phyloP scores from a whole-genome alignment of 2,113 vertebrate genomes.

The Turnix velox region DNA sequence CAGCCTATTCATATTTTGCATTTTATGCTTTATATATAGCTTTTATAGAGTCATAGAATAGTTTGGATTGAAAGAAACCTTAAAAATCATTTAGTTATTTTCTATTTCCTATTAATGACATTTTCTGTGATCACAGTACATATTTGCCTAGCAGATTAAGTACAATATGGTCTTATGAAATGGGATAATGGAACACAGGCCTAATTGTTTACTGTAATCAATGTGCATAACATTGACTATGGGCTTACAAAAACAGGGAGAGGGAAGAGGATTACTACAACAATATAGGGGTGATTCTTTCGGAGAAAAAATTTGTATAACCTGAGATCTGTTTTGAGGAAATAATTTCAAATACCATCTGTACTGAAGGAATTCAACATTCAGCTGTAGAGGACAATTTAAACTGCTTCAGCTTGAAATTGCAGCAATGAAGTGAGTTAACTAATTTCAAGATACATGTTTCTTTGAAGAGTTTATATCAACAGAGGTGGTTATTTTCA shows the following conservation, averaged over 20 bases:
- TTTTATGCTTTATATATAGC: neutral
- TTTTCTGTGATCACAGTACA: neutral
- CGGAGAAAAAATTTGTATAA: neutral
- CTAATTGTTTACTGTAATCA: neutral
- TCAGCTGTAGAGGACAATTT: neutral
- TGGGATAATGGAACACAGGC: neutral
- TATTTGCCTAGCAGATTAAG: neutral
- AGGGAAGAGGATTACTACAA: neutral
- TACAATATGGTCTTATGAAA: neutral
- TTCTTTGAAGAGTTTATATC: neutral
- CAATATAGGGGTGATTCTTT: neutral
- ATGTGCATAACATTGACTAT: neutral
- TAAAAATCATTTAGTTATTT: too few species aligned
- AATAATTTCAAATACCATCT: neutral
- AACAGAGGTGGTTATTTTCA: neutral
- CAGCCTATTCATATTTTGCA: neutral
- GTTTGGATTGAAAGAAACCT: too few species aligned
- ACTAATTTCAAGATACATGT: neutral
- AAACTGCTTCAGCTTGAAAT: neutral
- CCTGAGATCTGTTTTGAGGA: neutral
- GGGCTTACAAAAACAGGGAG: neutral
- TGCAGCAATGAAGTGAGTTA: neutral
- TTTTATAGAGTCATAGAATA: too few species aligned
- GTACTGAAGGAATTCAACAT: neutral
- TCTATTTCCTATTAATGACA: rapidly evolving